Base-by-base conservation (phyloP, 2,113 vertebrate species). In the Mohoua ochrocephala region DNA sequence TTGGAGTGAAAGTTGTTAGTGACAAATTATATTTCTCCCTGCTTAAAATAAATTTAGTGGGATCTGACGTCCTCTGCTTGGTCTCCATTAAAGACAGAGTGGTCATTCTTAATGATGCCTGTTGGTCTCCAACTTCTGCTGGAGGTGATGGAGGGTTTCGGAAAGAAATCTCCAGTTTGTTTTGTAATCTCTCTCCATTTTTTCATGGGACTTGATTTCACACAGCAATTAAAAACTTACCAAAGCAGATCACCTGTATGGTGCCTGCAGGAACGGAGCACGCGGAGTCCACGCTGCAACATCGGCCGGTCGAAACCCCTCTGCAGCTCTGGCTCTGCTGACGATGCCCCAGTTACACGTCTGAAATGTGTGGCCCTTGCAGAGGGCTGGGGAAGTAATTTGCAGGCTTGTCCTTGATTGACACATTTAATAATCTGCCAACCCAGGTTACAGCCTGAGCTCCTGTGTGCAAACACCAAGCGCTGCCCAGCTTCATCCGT, bases 391-490 rank as follows among this genome's bases (percentile, higher is more conserved):
- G 50, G 33, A 67, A 21, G 16, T 90, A 50, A 31, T 92, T 96
- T 84, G 80, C 91, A 93, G 76, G 33, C 80, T 52, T 71, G 52
- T 67, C 86, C 80, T 84, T 63, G 75, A 70, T 39, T 80, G 95
- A 84, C 94, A 84, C 69, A 47, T 92, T 89, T 73, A 83, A 69
- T 95, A 92, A 95, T 91, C 75, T 83, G 60, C 76, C 83, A 89
- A 5, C 39, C 33, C 44, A 31, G 47, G 78, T 59, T 68, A 56
- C 68, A 78, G 15, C 59, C 86, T 22, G 50, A 80, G 76, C 83
- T 84, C 68, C 85, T 52, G 50, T 80, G 86, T 47, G 56, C 69
- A 64, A 84, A 41, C 67, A 41, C 68, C 84, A 27, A 33, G 84
- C n/a, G 64, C 91, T 93, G 79, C 91, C 88, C 71, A 7, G 79